Evolutionary conservation across 2,888 invertebrate genomes (phyloP), one percentile per base, ranked within the genome.

Genomic region (Pseudolycoriella hygida): DNA sequence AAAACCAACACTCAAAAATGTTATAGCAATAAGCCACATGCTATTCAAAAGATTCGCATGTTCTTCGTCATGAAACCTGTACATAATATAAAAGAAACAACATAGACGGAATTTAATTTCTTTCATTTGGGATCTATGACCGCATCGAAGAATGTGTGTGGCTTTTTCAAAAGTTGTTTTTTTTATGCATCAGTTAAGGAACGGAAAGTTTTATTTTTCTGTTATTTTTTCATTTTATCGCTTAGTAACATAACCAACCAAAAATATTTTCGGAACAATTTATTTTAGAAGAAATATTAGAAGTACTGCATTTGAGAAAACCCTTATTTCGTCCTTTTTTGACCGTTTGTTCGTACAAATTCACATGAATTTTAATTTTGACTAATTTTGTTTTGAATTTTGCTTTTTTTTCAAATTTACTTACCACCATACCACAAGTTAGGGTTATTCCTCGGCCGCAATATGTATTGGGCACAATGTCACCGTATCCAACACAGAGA

Each of bases 21-120:
- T 98, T 66, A 98, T 97, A 63, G 97, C 94, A 69, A 98, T 96
- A 71, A 98, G 82, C 97, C 98, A 98, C 90, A 98, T 94, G 61
- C 97, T 92, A 75, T 97, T 97, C 68, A 93, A 80, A 66, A 96
- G 83, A 74, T 96, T 96, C 67, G 92, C 93, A 72, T 96, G 94
- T 72, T 93, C 90, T 72, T 89, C 89, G 66, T 96, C 94, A 74
- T 96, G 93, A 76, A 92, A 90, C 78, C 96, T 96, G 61, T 14
- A 34, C 15, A 34, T 8, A 25, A 25, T 8, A 25, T 25, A 25
- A 25, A 25, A 25, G 25, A 25, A 25, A 25, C 25, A 25, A 25
- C 25, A 25, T 25, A 25, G 25, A 25, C 25, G 25, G 8, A 25
- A 25, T 25, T 25, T 25, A 25, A 8, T 25, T 25, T 25, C 25